These are phyloP conservation scores for Larimichthys crocea DNA, from an alignment of 2,113 vertebrate genomes.

Conservation along the genomic window DNA sequence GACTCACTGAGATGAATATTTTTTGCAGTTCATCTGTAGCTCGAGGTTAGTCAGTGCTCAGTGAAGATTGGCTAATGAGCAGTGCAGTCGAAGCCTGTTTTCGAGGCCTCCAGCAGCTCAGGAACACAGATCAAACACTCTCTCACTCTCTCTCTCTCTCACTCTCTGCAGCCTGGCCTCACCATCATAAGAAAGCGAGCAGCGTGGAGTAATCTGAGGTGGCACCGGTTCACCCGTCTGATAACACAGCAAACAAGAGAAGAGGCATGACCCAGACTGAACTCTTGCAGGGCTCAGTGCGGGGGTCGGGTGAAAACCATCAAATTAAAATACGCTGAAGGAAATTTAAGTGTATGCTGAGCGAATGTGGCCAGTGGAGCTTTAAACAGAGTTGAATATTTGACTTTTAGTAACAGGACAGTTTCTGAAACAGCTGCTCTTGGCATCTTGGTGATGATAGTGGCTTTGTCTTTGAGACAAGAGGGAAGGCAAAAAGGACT, in stretches of 20 bases:
- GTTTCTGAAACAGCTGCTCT: neutral
- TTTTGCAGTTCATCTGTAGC: neutral
- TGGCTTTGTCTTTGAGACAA: neutral
- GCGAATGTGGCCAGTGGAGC: neutral
- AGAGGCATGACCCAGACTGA: slow-evolving; percentile 13
- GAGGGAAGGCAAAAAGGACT: neutral
- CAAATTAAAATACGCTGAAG: slow-evolving; percentile 24
- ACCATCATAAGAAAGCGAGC: neutral
- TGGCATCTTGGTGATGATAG: neutral
- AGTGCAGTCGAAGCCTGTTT: neutral
- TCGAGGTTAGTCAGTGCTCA: neutral
- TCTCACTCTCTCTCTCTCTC: too few species aligned
- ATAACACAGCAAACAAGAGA: slow-evolving; percentile 21
- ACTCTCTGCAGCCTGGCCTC: slow-evolving; percentile 4
- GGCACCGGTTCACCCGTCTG: slow-evolving; percentile 32
- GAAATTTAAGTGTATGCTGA: slow-evolving; percentile 3
- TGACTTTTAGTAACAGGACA: neutral
- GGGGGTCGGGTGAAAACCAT: neutral
- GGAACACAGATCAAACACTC: slow-evolving; percentile 46
- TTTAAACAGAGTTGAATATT: neutral
- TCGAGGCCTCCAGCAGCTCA: slow-evolving; percentile 39
- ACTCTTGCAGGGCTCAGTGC: neutral
- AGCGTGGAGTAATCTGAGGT: slow-evolving; percentile 34
- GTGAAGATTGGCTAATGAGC: slow-evolving; percentile 39
- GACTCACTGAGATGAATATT: neutral